These are phyloP conservation scores for Gila robusta DNA, from an alignment of 2,797 vertebrate genomes.

Conservation along the genomic window DNA sequence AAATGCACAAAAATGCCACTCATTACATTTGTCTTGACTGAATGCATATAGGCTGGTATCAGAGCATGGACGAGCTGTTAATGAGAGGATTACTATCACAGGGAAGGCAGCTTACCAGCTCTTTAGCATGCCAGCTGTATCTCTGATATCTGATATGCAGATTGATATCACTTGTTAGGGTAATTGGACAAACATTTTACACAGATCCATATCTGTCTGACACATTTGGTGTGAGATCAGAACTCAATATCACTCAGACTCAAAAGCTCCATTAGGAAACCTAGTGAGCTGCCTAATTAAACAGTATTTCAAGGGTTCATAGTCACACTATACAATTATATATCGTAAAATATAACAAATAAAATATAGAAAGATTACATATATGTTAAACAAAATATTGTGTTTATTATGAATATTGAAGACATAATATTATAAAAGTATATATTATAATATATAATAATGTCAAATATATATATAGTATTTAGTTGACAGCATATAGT, in stretches of 20 bases:
- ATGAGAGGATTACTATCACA: constrained; percentile 35
- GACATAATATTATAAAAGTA: not conserved
- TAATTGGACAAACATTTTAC: constrained; percentile 41
- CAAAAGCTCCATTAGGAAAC: not conserved
- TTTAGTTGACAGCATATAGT: too few relatives aligned
- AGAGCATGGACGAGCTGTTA: constrained; percentile 7
- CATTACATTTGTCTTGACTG: not conserved
- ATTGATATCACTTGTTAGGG: constrained; percentile 45
- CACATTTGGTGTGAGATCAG: constrained; percentile 18
- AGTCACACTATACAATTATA: not conserved
- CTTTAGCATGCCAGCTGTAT: constrained; percentile 34
- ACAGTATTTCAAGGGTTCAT: not conserved
- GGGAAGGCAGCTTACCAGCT: constrained; percentile 11
- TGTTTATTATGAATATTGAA: not conserved
- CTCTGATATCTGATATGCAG: constrained; percentile 37
- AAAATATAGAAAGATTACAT: not conserved
- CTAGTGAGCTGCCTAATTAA: not conserved
- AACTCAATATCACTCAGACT: constrained; percentile 1
- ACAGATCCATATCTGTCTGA: constrained; percentile 28
- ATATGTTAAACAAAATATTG: not conserved
- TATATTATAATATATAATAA: not conserved
- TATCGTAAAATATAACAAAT: too few relatives aligned
- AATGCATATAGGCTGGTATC: not conserved
- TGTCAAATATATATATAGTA: not conserved
- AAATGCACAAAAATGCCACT: not conserved